Percentiles rank a stretch among this genome's conserved stretches.
These are phyloP conservation scores for Pandion haliaetus DNA, from an alignment of 2,113 vertebrate genomes.

Conservation along the genomic window DNA sequence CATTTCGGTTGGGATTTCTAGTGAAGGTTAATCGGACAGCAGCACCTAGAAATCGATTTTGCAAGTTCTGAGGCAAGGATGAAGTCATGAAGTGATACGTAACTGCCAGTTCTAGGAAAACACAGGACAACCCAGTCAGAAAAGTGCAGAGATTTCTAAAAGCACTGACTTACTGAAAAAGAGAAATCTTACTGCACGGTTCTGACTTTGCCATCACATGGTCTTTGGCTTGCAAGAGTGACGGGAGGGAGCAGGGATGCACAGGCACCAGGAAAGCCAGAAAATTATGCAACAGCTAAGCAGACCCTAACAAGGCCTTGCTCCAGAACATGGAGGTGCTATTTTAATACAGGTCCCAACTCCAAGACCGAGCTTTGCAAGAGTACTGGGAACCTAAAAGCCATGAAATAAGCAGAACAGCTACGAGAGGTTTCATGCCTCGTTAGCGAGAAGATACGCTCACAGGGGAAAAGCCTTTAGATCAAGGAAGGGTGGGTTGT, in stretches of 20 bases:
- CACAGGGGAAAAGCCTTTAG: not conserved
- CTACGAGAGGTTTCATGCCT: not conserved
- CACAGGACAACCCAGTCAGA: not conserved
- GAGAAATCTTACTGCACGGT: not conserved
- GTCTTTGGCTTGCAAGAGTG: not conserved
- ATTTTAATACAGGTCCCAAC: not conserved
- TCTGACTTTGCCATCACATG: not conserved
- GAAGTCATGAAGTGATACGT: fast-evolving
- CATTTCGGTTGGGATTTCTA: not conserved
- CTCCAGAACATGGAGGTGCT: not conserved
- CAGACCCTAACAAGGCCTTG: not conserved
- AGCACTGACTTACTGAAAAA: not conserved
- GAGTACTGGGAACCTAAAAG: not conserved
- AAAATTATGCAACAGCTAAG: not conserved
- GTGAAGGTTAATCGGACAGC: not conserved
- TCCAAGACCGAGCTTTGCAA: not conserved
- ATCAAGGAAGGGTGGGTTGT: not conserved
- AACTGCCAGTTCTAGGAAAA: not conserved
- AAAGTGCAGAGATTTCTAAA: not conserved
- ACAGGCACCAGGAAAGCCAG: not conserved
- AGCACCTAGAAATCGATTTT: not conserved
- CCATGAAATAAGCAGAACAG: not conserved
- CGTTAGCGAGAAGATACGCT: fast-evolving
- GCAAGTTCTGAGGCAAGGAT: not conserved
- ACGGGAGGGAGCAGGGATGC: not conserved